Conservation (phyloP, 2,888 invertebrate genomes). For the Metallyticus violacea region DNA sequence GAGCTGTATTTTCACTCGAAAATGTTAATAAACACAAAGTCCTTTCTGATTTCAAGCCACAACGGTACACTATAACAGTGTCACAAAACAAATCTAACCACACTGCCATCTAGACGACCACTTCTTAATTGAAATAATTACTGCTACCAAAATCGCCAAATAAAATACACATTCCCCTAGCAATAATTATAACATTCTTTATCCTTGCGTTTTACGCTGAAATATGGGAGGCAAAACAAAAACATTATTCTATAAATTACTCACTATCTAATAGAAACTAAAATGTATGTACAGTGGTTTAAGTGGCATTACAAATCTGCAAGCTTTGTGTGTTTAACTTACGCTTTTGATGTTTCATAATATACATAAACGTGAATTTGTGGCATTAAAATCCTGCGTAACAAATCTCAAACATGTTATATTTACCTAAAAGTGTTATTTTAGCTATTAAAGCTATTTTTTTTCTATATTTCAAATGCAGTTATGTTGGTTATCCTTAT, state of each 20-base stretch:
- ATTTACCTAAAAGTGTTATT: no score
- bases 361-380: no score
- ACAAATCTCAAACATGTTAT: no score
- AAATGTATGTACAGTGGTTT: no score
- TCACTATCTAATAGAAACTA: no score
- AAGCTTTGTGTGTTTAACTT: no score
- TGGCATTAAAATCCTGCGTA: no score
- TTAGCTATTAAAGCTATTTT: no score
- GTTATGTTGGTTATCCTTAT: not conserved
- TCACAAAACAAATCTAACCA: not conserved
- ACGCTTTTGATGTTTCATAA: no score
- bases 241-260: no score
- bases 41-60: not conserved
- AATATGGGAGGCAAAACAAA: not conserved
- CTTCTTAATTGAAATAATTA: not conserved
- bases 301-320: no score
- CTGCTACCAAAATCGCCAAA: not conserved
- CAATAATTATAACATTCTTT: not conserved
- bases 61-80: not conserved
- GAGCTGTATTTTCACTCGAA: not conserved
- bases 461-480: not conserved
- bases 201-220: not conserved
- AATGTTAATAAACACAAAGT: not conserved
- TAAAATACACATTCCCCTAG: not conserved
- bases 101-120: conserved; percentile 16